Base-by-base conservation (phyloP, 2,113 vertebrate species). In the Gymnobelideus leadbeateri region DNA sequence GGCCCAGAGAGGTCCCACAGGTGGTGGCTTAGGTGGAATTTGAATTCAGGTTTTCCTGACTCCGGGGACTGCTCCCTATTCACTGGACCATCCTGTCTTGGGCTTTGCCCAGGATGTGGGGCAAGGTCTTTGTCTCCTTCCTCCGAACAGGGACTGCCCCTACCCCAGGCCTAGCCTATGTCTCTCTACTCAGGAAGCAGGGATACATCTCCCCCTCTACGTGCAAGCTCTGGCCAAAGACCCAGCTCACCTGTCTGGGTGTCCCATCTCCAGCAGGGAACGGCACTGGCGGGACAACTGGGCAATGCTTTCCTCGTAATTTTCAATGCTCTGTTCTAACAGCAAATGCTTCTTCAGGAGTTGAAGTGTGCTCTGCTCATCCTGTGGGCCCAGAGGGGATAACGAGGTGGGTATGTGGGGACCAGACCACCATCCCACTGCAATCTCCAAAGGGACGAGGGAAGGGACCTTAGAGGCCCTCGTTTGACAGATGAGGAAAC, bases 291-390 rank as follows among this genome's bases (percentile, higher is more conserved):
- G 99, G 0, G 99, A 99, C 46, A 99, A 98, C 90, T 99, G 99
- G 4, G 99, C 99, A 37, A 99, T 99, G 97, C 99, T 99, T 95
- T 99, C 99, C 0, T 99, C 99, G 0, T 99, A 99, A 98, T 99
- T 99, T 97, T 99, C 99, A 28, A 99, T 99, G 21, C 99, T 99
- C 96, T 99, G 99, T 46, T 99, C 99, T 93, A 99, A 97, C 93
- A 99, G 96, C 92, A 99, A 98, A 97, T 99, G 99, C 92, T 99
- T 99, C 98, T 99, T 99, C 95, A 99, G 98, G 97, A 99, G 98
- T 94, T 99, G 99, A 55, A 99, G 98, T 0, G 99, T 99, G 98
- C 99, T 99, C 55, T 99, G 99, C 94, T 99, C 99, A 0, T 99
- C 99, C 99, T 99, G 98, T 49, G 95, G 57, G 19, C 68, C 61